phyloP scores from a whole-genome alignment of 64 coral and sea anemone genomes.

The Montipora cactus region DNA sequence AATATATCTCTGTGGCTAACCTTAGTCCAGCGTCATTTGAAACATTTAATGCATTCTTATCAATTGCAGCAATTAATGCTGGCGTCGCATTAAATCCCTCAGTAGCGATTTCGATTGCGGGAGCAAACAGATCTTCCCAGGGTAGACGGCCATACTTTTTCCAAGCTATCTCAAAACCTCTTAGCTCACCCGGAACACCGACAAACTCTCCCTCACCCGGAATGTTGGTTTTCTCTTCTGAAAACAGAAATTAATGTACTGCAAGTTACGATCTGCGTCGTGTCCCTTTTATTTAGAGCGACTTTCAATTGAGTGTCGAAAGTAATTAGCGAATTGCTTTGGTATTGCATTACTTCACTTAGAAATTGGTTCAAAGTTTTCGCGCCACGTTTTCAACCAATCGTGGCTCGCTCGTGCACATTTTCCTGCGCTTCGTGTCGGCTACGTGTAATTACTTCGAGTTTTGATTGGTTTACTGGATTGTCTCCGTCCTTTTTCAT shows the following conservation, averaged over 20 bases:
- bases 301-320: no score
- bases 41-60: constrained; percentile 25
- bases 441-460: no score
- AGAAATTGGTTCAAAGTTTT: no score
- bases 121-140: constrained; percentile 33
- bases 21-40: constrained; percentile 27
- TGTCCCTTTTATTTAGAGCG: no score
- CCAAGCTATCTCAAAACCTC: constrained; percentile 41
- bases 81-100: not conserved
- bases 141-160: constrained; percentile 18
- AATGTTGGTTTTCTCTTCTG: not conserved
- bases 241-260: not conserved
- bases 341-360: no score
- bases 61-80: not conserved
- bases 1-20: not conserved
- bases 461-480: no score
- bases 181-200: constrained; percentile 39
- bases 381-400: no score
- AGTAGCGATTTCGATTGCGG: constrained; percentile 35
- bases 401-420: no score
- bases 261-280: no score
- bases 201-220: constrained; percentile 33
- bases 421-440: no score
- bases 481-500: no score
- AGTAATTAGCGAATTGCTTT: no score